Evolutionary conservation across 1,140 invertebrate species (phyloP).

Genomic region (Ceratosolen solmsi): DNA sequence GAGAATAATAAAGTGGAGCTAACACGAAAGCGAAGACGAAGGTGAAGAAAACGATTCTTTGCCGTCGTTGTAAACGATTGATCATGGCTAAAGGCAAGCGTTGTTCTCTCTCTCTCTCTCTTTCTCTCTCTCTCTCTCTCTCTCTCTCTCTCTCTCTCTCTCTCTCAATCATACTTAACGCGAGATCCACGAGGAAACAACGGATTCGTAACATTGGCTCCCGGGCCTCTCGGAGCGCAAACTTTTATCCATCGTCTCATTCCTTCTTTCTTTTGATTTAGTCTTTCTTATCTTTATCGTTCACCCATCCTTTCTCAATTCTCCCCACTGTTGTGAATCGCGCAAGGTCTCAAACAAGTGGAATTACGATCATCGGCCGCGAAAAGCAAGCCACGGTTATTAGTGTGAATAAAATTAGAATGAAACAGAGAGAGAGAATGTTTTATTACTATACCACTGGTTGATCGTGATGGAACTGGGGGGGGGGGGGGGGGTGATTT

Average conservation of each 20-base stretch:
- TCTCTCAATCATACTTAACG: constrained; percentile 40
- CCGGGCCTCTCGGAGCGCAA: background rate
- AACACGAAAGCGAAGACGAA: background rate
- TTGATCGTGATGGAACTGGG: too few species aligned
- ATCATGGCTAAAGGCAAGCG: constrained; percentile 2
- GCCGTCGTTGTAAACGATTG: constrained; percentile 18
- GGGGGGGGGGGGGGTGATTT: too few species aligned
- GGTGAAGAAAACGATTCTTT: background rate
- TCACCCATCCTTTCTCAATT: background rate
- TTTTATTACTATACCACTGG: too few species aligned
- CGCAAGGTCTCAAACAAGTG: background rate
- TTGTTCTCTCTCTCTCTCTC: too few species aligned
- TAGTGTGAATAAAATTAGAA: background rate
- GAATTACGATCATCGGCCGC: background rate
- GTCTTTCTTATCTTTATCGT: background rate
- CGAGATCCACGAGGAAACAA: constrained; percentile 22
- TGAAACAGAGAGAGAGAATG: background rate
- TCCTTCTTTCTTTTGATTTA: background rate
- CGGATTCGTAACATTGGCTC: constrained; percentile 14
- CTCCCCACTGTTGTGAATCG: background rate
- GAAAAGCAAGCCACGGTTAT: too few species aligned
- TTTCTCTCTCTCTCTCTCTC: too few species aligned
- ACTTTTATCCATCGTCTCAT: background rate
- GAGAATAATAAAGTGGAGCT: too few species aligned
- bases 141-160: too few species aligned